Evolutionary conservation across 2,888 invertebrate species (phyloP), one percentile per base, ranked within the genome.

Genomic region (Odontocerum albicorne): DNA sequence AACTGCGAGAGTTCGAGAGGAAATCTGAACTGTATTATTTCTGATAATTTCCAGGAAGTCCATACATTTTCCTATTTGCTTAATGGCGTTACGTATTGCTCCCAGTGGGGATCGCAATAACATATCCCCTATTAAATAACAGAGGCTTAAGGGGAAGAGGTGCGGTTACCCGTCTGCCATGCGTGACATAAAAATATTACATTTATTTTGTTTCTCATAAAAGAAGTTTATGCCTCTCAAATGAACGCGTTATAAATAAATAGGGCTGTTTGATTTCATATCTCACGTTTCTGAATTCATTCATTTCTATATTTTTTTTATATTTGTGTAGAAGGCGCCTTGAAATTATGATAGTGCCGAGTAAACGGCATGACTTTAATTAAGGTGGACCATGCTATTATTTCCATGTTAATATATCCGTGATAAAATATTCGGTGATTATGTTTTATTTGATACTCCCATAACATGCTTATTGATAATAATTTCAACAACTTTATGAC

Each of bases 1-100:
- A n/a, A 27, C 27, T 13, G 42, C 4, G 17, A 32, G 32, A 44
- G 32, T 32, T 13, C 17, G 31, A 17, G 17, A 13, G 44, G 44
- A 44, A 44, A 44, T 44, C 44, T 44, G 44, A 27, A 42, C 21
- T 22, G 15, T 22, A 22, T 27, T 32, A 32, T 27, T 32, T 32
- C 32, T 44, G 46, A 35, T 46, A 46, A 46, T 46, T 46, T 46
- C 35, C 20, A 46, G 20, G 20, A 20, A 51, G 49, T 57, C 45
- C 50, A 46, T 45, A 44, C 27, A 49, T 55, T 59, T 59, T 59
- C 56, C 44, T 51, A 52, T 55, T 57, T 60, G 36, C 49, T 54
- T 60, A 60, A 60, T 60, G 46, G 57, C 51, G 56, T 60, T 60
- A 60, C 54, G 60, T 60, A 60, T 60, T 49, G 57, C 55, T 55